A percentile compares a stretch with the other conserved stretches of the same genome.
phyloP scores from a whole-genome alignment of 2,888 invertebrate species.

The Eucera pruinosa region DNA sequence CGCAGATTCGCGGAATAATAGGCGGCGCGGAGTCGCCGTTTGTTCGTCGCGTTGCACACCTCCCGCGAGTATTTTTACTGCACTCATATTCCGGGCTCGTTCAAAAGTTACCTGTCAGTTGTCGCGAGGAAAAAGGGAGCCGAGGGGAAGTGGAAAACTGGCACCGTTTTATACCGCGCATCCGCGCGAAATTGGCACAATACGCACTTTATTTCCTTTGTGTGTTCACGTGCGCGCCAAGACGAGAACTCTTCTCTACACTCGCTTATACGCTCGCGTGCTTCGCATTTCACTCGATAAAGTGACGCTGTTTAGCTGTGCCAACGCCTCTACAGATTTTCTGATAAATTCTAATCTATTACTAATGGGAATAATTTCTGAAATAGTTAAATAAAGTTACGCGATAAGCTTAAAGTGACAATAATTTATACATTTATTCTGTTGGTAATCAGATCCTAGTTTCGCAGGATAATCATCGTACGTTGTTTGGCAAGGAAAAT shows the following conservation, averaged over 20 bases:
- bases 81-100: slow-evolving; percentile 39
- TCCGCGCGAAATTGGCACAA: slow-evolving; percentile 61
- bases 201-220: slow-evolving; percentile 61
- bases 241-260: slow-evolving; percentile 9
- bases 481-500: no score
- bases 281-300: slow-evolving; percentile 6
- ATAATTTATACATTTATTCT: no score
- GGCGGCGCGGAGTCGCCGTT: slow-evolving; percentile 44
- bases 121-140: slow-evolving; percentile 5
- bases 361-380: no score
- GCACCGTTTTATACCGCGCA: slow-evolving; percentile 23
- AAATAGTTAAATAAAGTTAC: no score
- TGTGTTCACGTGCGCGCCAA: slow-evolving; percentile 11
- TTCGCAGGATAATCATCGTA: no score
- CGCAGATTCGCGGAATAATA: slow-evolving; percentile 50
- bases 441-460: no score
- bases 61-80: slow-evolving; percentile 57
- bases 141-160: not conserved
- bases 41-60: slow-evolving; percentile 39
- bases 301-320: no score
- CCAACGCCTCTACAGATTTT: no score
- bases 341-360: no score
- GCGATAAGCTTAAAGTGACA: no score
- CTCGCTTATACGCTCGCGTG: slow-evolving; percentile 2
- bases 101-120: slow-evolving; percentile 57